Evolutionary conservation across 2,113 vertebrate species (phyloP).

Genomic region (Cyrtonyx montezumae): DNA sequence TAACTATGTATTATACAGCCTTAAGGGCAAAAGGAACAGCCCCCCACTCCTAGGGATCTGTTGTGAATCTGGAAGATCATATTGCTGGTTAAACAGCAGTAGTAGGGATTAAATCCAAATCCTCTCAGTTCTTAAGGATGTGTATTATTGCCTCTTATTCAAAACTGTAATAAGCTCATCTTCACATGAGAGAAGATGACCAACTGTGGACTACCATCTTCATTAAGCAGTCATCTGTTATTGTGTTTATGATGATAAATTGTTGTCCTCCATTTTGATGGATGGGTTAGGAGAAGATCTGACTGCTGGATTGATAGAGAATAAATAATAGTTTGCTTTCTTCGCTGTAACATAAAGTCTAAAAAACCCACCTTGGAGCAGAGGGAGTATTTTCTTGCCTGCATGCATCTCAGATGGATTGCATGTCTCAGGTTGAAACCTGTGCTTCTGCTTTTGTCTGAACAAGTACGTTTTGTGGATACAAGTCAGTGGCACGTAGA

Average conservation of each 20-base stretch:
- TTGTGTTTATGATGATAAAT: slow-evolving; percentile 21
- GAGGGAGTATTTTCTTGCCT: neutral
- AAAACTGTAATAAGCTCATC: slow-evolving; percentile 55
- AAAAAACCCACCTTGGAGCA: neutral
- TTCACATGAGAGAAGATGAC: slow-evolving; percentile 32
- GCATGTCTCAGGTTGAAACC: neutral
- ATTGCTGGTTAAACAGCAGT: slow-evolving; percentile 3
- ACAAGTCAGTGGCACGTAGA: neutral
- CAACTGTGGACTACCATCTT: neutral
- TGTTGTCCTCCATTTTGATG: neutral
- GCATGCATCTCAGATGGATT: rapidly evolving
- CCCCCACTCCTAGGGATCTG: neutral
- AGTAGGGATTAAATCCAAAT: slow-evolving; percentile 45
- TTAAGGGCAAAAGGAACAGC: neutral
- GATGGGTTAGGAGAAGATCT: neutral
- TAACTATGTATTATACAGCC: neutral
- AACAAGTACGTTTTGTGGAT: neutral
- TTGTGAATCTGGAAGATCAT: slow-evolving; percentile 10
- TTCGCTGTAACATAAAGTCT: neutral
- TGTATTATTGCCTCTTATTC: slow-evolving; percentile 41
- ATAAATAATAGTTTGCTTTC: neutral
- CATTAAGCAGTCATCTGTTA: neutral
- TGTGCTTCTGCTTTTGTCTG: neutral
- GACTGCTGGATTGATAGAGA: neutral
- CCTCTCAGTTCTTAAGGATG: slow-evolving; percentile 43